phyloP scores from a whole-genome alignment of 2,113 vertebrate genomes.

The Larimichthys crocea region DNA sequence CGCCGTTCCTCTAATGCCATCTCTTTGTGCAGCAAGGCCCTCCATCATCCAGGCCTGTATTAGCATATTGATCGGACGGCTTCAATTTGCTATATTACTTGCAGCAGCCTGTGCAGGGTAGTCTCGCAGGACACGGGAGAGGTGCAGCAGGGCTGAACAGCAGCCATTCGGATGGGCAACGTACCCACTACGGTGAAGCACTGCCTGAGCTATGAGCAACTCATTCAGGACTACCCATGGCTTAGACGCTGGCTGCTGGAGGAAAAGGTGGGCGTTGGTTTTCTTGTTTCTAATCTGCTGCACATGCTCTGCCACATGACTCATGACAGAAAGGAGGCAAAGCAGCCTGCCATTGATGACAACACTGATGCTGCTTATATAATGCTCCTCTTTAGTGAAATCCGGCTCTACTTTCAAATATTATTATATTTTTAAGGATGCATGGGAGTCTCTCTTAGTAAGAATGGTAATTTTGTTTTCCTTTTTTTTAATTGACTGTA shows the following conservation, averaged over 20 bases:
- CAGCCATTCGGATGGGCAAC: slow-evolving; percentile 86
- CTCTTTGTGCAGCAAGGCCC: slow-evolving; percentile 39
- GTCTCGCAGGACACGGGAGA: slow-evolving; percentile 23
- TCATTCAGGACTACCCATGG: slow-evolving; percentile 89
- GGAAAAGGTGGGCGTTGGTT: slow-evolving; percentile 80
- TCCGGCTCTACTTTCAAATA: neutral
- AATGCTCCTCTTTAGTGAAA: neutral
- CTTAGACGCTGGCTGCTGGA: slow-evolving; percentile 81
- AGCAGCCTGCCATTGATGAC: slow-evolving; percentile 24
- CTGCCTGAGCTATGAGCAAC: slow-evolving; percentile 91
- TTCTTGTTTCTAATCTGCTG: slow-evolving; percentile 59
- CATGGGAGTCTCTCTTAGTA: neutral
- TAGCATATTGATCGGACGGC: slow-evolving; percentile 31
- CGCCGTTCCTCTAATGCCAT: slow-evolving; percentile 46
- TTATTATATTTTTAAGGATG: neutral
- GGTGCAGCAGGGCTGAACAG: slow-evolving; percentile 28
- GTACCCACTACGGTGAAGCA: slow-evolving; percentile 90
- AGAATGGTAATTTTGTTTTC: neutral
- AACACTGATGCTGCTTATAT: slow-evolving; percentile 34
- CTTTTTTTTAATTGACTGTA: neutral
- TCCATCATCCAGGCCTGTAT: slow-evolving; percentile 35
- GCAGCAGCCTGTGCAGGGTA: neutral
- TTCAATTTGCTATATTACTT: slow-evolving; percentile 22
- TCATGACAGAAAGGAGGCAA: slow-evolving; percentile 47
- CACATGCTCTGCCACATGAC: slow-evolving; percentile 72